Evolutionary conservation across 2,113 vertebrate species (phyloP), one percentile per base, ranked within the genome.

Genomic region (Suncus etruscus): DNA sequence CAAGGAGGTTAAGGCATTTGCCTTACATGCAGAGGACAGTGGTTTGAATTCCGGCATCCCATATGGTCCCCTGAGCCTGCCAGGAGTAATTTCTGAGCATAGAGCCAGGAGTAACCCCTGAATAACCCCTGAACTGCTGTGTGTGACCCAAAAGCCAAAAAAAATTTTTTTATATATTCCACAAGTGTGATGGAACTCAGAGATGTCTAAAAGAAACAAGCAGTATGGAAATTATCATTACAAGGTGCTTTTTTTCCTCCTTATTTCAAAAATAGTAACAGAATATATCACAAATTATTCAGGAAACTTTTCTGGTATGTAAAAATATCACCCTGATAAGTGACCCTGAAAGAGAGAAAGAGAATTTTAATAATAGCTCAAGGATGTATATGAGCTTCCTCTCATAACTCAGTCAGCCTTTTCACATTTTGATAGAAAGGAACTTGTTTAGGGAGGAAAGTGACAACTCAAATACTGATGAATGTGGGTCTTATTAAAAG

Each of bases 401-500:
- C 32, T 16, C 63, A 89, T 83, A 75, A 48, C 10, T 50, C 48
- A 8, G 29, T 16, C 7, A n/a, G 45, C 29, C 31, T 68, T 65
- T 58, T 79, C 20, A 48, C 54, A 91, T 68, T 87, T 72, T 73
- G 72, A 83, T 72, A 54, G 29, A 83, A 72, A 80, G 29, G 25
- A 81, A 81, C 14, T 27, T 76, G 12, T 58, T 93, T 61, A 76
- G 50, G 77, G n/a, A 81, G 6, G 31, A 31, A 51, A 92, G 10
- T 32, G 27, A 66, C 27, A 83, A 77, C 27, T 63, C 70, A 63
- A 80, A 54, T 16, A n/a, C 12, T 58, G 20, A 45, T 2, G 6
- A 48, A 68, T 85, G 11, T 82, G 48, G 9, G 31, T 54, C 61
- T 15, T 50, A 14, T 45, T 69, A 61, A 69, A 32, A 47, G 12